Base-by-base conservation (phyloP, 2,888 invertebrate species). In the Callyntrura sp. region DNA sequence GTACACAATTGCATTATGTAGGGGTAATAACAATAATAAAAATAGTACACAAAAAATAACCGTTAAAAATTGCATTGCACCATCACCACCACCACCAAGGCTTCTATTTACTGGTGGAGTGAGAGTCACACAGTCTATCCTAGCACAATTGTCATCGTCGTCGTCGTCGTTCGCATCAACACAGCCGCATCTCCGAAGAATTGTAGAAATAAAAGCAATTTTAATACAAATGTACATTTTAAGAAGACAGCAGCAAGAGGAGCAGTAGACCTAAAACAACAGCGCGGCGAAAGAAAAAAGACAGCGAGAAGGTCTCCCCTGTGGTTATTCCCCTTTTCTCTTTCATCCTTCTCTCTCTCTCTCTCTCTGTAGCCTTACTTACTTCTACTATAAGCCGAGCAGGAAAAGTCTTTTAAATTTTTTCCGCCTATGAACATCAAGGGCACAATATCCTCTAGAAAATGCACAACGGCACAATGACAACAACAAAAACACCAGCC, bases 381-480 rank as follows among this genome's bases (percentile, higher is more conserved):
- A 35, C 35, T 35, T 4, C 35, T 23, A 17, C 11, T 17, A n/a
- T n/a, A n/a, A 23, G 11, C 5, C 1, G 12, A 62, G 5, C 0
- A 48, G 2, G 11, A 60, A 35, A 79, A 20, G 43, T 85, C 48
- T 35, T 78, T 85, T 76, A 35, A 62, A 25, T 25, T 25, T 62
- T 23, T 65, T 65, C 62, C 28, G 11, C 28, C 25, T 28, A 12
- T 12, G 17, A 82, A 88, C 88, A 88, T 88, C 88, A 88, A 83
- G 88, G 88, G 88, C 88, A 65, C 88, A 83, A 85, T 85, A 62
- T 51, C 79, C 25, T 78, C 79, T 55, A 60, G 48, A 57, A 87
- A 88, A 82, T 88, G 88, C 88, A 88, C 82, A 60, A 81, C 12
- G 14, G 70, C 35, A 60, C 35, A 68, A 76, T 14, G 17, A 76